Evolutionary conservation across 2,113 vertebrate genomes (phyloP).

Genomic region (Dromas ardeola): DNA sequence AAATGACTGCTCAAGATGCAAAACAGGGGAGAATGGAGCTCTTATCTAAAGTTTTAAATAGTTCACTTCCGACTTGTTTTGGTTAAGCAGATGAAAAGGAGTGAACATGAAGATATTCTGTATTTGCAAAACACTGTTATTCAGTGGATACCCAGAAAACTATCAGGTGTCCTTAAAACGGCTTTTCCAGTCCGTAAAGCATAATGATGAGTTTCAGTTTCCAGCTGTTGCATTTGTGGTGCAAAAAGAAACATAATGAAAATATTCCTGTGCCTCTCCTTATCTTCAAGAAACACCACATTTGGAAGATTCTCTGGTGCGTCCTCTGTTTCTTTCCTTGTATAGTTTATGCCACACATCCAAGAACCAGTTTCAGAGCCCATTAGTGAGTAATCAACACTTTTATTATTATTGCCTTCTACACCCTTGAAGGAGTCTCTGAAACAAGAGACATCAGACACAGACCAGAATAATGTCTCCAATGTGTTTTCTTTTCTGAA

Average conservation of each 20-base stretch:
- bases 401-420: conserved; percentile 38
- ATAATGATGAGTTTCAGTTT: background rate
- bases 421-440: conserved; percentile 25
- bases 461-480: conserved; percentile 24
- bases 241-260: background rate
- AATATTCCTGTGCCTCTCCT: background rate
- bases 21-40: background rate
- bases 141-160: background rate
- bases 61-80: background rate
- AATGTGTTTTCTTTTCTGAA: conserved; percentile 41
- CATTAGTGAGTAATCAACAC: background rate
- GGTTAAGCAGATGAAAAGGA: background rate
- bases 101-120: background rate
- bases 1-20: conserved; percentile 20
- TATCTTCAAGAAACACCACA: background rate
- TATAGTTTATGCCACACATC: background rate
- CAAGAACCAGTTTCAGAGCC: conserved; percentile 2
- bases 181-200: conserved; percentile 5
- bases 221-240: background rate
- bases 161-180: background rate
- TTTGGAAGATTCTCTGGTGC: conserved; percentile 1
- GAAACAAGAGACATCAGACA: conserved; percentile 27
- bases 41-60: conserved; percentile 19
- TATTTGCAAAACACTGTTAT: background rate
- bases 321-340: conserved; percentile 37